A percentile compares a stretch with the other conserved stretches of the same genome.
phyloP scores from a whole-genome alignment of 2,888 invertebrate genomes.

The Iselma pallidipennis region DNA sequence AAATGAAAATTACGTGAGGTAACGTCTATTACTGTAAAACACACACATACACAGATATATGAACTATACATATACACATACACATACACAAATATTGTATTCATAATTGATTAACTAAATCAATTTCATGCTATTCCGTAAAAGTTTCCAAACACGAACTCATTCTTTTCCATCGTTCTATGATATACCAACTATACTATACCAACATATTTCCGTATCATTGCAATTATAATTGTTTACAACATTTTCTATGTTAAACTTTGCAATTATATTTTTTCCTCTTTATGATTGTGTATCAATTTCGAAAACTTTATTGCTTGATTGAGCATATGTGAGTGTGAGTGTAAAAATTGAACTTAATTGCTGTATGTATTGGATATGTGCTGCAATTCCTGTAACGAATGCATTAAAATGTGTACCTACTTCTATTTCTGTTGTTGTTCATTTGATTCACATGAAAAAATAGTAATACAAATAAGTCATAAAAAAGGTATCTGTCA shows the following conservation, averaged over 20 bases:
- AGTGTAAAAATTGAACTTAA: background rate
- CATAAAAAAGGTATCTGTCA: background rate
- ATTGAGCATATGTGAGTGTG: background rate
- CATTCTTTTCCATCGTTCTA: constrained; percentile 3
- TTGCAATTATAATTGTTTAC: background rate
- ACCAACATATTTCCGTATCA: background rate
- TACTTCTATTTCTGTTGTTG: too few species aligned
- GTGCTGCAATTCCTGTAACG: background rate
- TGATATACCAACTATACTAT: too few species aligned
- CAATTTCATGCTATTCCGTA: constrained; percentile 36
- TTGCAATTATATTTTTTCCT: background rate
- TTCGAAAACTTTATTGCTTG: background rate
- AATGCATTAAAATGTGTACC: background rate
- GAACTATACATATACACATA: too few species aligned
- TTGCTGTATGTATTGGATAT: background rate
- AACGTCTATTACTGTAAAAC: background rate
- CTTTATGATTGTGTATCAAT: background rate
- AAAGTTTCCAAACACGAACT: constrained; percentile 31
- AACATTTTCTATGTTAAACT: constrained; percentile 14
- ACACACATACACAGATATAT: constrained; percentile 10
- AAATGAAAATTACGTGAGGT: background rate
- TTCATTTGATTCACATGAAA: background rate
- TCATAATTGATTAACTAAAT: constrained; percentile 38
- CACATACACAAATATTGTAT: constrained; percentile 37
- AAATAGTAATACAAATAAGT: background rate